Conservation (phyloP, 2,888 invertebrate species). For the Digitonthophagus gazella region DNA sequence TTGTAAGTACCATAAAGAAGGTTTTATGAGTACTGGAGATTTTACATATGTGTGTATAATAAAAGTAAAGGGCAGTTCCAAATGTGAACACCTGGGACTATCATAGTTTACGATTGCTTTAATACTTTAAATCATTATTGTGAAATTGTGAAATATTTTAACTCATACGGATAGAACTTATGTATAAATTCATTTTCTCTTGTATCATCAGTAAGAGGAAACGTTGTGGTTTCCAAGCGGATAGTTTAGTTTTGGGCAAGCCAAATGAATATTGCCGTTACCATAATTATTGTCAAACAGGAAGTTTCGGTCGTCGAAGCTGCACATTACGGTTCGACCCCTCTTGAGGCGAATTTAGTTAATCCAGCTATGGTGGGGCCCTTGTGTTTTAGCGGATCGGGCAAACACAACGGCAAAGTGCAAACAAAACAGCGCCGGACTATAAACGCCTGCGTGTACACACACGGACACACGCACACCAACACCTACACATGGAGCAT, state of each 20-base stretch:
- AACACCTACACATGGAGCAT: neutral
- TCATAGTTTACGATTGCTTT: neutral
- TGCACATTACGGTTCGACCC: neutral
- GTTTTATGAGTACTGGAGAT: neutral
- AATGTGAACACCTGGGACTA: neutral
- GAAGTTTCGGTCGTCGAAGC: neutral
- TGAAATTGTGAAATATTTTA: no score
- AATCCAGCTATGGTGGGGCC: conserved; percentile 11
- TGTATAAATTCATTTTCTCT: no score
- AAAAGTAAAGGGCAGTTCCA: neutral
- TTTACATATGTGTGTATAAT: neutral
- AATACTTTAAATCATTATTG: no score
- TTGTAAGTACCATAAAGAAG: neutral
- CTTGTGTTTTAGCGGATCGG: conserved; percentile 8
- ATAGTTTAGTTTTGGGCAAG: neutral
- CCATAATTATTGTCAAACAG: neutral
- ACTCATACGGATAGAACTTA: no score
- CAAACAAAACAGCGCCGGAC: conserved; percentile 17
- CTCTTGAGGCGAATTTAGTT: conserved; percentile 2
- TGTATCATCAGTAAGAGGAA: neutral
- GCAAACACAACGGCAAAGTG: conserved; percentile 11
- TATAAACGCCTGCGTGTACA: neutral
- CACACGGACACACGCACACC: conserved; percentile 2
- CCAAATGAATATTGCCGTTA: neutral
- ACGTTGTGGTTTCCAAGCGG: neutral